These are phyloP conservation scores for Elysia crispata DNA, from an alignment of 2,888 invertebrate genomes.

Conservation along the genomic window DNA sequence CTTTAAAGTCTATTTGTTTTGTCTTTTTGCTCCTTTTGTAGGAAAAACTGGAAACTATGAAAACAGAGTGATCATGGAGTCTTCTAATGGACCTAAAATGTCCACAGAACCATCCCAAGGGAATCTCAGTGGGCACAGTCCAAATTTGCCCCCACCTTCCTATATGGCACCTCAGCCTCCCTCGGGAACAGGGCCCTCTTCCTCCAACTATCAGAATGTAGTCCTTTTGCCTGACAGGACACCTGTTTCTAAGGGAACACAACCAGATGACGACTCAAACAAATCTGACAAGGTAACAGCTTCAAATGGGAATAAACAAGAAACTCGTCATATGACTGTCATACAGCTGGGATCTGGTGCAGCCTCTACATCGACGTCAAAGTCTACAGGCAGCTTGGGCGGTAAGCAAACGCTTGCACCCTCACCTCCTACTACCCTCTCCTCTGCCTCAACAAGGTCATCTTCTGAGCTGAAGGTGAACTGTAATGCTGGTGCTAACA, in stretches of 20 bases:
- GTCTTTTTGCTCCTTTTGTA: no score
- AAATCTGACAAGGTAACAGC: background rate
- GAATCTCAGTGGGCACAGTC: background rate
- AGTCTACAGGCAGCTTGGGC: background rate
- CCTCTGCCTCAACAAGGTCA: background rate
- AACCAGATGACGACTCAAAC: background rate
- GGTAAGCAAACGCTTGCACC: constrained; percentile 39
- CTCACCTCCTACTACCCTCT: constrained; percentile 25
- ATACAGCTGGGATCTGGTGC: constrained; percentile 28
- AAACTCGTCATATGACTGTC: constrained; percentile 23
- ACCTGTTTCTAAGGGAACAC: background rate
- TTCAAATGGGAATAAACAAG: background rate
- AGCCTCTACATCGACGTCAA: background rate
- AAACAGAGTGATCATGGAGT: no score
- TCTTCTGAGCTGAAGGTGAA: background rate
- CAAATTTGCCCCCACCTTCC: background rate
- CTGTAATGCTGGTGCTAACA: background rate
- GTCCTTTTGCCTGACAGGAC: background rate
- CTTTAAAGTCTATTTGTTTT: no score
- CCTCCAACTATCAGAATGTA: background rate
- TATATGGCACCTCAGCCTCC: background rate
- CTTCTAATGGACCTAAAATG: no score
- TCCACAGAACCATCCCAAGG: background rate
- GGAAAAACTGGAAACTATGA: no score
- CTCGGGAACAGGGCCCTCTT: background rate